Percentiles rank a stretch among this genome's conserved stretches.
phyloP scores from a whole-genome alignment of 1,140 invertebrate species.

The Alviniconcha marisindica region DNA sequence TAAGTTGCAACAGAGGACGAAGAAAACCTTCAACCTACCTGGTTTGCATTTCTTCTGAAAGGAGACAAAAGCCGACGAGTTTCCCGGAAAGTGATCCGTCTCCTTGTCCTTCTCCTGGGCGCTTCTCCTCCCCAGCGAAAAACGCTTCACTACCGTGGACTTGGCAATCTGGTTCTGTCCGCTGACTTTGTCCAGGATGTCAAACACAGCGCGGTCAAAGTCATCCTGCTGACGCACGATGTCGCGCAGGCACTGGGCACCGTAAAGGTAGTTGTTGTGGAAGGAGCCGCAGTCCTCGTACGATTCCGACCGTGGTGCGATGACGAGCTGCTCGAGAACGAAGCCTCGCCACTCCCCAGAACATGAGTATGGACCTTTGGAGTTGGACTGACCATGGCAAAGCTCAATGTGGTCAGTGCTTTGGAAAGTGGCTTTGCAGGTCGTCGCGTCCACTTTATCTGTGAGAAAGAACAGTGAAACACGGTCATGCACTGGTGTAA shows the following conservation, averaged over 20 bases:
- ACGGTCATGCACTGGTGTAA: not conserved
- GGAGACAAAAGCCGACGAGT: not conserved
- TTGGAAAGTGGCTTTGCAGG: not conserved
- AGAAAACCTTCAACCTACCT: no score
- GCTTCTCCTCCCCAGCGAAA: not conserved
- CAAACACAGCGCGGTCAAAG: not conserved
- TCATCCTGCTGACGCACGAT: not conserved
- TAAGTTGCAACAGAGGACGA: no score
- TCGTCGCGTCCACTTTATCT: not conserved
- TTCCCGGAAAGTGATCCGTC: no score
- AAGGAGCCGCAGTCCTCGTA: not conserved
- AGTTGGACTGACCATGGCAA: not conserved
- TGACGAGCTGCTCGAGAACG: not conserved
- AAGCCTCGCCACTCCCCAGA: not conserved
- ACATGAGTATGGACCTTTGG: not conserved
- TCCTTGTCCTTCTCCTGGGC: not conserved
- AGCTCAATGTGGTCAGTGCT: not conserved
- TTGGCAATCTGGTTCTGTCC: not conserved
- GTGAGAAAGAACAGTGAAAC: not conserved
- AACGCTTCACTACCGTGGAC: not conserved
- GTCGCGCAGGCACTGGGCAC: not conserved
- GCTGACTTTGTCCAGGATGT: slow-evolving; percentile 6
- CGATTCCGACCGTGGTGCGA: not conserved
- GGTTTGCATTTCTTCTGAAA: not conserved
- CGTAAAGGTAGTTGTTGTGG: not conserved